Percentiles rank a stretch among this genome's conserved stretches.
Conservation (phyloP, 2,797 vertebrate genomes). For the Pantherophis vulpinus region DNA sequence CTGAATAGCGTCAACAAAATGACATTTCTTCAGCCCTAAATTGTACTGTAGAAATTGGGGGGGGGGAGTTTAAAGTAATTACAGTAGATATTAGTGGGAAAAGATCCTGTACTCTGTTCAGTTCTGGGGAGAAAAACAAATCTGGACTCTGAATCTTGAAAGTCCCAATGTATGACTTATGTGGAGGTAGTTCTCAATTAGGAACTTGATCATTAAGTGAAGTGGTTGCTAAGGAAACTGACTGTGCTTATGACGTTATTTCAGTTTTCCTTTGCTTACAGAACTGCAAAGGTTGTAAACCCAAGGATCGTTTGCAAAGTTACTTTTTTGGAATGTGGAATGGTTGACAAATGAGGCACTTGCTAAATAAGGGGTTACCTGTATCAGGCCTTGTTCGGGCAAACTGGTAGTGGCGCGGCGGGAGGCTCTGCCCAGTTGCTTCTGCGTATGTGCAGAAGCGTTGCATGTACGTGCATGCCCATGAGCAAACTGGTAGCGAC, state of each 20-base stretch:
- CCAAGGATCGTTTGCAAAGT: background rate
- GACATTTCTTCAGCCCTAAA: background rate
- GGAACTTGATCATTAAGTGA: background rate
- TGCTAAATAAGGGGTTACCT: background rate
- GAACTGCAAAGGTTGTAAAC: background rate
- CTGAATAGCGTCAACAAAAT: background rate
- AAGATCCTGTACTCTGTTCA: background rate
- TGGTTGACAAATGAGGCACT: background rate
- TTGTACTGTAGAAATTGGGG: background rate
- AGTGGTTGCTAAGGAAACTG: background rate
- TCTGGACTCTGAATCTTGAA: background rate
- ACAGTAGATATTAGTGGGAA: background rate
- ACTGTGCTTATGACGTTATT: background rate
- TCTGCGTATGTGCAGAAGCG: too few relatives aligned
- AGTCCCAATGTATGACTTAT: background rate
- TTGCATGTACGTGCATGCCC: too few relatives aligned
- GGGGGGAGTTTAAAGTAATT: background rate
- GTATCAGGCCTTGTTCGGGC: background rate
- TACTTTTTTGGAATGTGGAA: background rate
- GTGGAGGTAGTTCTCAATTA: background rate
- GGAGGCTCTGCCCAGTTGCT: too few relatives aligned
- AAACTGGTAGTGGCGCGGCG: too few relatives aligned
- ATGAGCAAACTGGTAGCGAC: too few relatives aligned
- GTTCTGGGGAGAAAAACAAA: background rate
- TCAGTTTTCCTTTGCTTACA: background rate